A percentile compares a stretch with the other conserved stretches of the same genome.
phyloP scores from a whole-genome alignment of 2,113 vertebrate genomes.

The Xiphias gladius region DNA sequence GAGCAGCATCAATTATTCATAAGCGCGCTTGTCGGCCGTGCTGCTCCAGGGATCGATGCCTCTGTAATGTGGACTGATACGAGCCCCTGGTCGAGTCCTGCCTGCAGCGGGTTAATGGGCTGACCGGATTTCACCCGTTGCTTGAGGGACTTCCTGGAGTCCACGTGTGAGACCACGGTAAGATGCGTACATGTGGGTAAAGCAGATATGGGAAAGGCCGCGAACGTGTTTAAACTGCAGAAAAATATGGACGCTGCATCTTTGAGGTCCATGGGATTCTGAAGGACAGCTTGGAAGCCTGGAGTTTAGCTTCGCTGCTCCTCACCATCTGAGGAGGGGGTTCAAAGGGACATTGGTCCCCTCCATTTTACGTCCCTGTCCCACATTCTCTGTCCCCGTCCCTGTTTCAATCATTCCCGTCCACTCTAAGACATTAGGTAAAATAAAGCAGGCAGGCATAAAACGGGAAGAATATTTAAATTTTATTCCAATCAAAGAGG shows the following conservation, averaged over 20 bases:
- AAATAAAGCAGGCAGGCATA: no score
- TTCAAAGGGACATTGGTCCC: no score
- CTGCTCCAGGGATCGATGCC: constrained; percentile 79
- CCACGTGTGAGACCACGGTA: not conserved
- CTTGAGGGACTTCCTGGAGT: constrained; percentile 64
- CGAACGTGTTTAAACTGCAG: not conserved
- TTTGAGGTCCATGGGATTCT: not conserved
- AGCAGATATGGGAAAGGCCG: not conserved
- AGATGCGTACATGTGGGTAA: not conserved
- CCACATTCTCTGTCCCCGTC: no score
- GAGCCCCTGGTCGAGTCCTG: constrained; percentile 64
- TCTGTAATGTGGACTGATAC: constrained; percentile 77
- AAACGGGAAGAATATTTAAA: no score
- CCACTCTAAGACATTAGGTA: no score
- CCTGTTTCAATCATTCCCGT: no score
- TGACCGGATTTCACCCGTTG: constrained; percentile 61
- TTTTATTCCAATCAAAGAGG: no score
- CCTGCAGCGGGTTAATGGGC: constrained; percentile 78
- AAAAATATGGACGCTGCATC: not conserved
- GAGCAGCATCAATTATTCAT: constrained; percentile 83
- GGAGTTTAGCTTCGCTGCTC: not conserved
- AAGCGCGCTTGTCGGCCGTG: constrained; percentile 39
- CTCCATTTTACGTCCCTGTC: no score
- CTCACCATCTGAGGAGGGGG: no score
- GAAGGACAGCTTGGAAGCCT: no score